Evolutionary conservation across 2,888 invertebrate species (phyloP), one percentile per base, ranked within the genome.

Genomic region (Tiliacea citrago): DNA sequence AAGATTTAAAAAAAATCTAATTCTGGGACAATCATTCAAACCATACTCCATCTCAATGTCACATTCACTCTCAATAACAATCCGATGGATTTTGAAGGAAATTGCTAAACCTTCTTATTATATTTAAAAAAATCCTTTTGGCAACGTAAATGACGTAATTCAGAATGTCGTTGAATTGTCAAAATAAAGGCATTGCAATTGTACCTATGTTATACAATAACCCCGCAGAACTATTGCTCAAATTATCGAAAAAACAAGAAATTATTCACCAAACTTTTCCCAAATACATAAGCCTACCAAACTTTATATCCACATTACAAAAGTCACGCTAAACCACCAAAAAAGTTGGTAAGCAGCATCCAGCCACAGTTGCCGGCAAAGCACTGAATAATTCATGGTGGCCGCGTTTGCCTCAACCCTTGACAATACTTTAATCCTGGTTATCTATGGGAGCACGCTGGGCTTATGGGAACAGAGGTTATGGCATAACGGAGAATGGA

Each of bases 391-490:
- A 88, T 88, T 86, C 86, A 86, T 76, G 51, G 61, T 67, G 6
- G 39, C 69, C 51, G 73, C 70, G 18, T 75, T 69, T 61, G 68
- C 67, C 55, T 75, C 60, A 60, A 51, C 60, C 49, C 62, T 42
- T 62, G 58, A 79, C 85, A 86, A 88, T 86, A 88, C 86, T 81
- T 77, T 82, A 88, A 86, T 88, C 80, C 65, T 63, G 7, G 77
- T 72, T 84, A 88, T 86, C 88, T 86, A 39, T 62, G 72, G 66
- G 57, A 60, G 73, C 86, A 80, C 68, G 65, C 73, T 45, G 24
- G 68, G 73, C 72, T 73, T 75, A 66, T 62, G 62, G 55, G 63
- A 61, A 73, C 68, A 68, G 61, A 74, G 66, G 61, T 72, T 67
- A 71, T 60, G 66, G 18, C 57, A 68, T 68, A 68, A 49, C 49